Conservation (phyloP, 1,140 invertebrate species). For the Sycophila sp. region DNA sequence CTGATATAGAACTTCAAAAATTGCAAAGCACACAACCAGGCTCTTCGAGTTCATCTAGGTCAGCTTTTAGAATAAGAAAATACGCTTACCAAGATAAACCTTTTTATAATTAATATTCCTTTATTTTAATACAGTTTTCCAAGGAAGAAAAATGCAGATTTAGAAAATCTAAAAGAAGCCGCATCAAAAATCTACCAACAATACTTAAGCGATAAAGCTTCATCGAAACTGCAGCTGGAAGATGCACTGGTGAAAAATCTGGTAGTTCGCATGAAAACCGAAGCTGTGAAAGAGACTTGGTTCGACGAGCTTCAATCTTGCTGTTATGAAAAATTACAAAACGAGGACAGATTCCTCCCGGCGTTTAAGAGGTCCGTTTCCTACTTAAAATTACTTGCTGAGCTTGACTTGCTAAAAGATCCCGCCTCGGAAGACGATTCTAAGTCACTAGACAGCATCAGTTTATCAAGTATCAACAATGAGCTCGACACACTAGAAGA, state of each 20-base stretch:
- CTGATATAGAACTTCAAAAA: slow-evolving; percentile 70
- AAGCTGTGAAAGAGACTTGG: slow-evolving; percentile 75
- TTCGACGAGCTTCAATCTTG: slow-evolving; percentile 86
- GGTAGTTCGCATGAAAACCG: slow-evolving; percentile 73
- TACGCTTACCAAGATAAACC: too few relatives aligned
- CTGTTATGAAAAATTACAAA: slow-evolving; percentile 75
- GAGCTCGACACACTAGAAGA: slow-evolving; percentile 58
- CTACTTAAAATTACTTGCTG: slow-evolving; percentile 80
- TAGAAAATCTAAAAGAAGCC: slow-evolving; percentile 77
- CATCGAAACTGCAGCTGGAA: slow-evolving; percentile 74
- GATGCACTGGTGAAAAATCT: slow-evolving; percentile 74
- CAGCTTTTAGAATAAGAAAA: neutral
- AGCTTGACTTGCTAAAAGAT: slow-evolving; percentile 78
- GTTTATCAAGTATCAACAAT: slow-evolving; percentile 60
- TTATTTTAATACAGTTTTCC: slow-evolving; percentile 45
- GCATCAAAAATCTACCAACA: slow-evolving; percentile 85
- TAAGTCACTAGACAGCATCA: slow-evolving; percentile 67
- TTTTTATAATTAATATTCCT: neutral
- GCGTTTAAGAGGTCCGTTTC: slow-evolving; percentile 75
- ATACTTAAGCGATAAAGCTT: slow-evolving; percentile 81
- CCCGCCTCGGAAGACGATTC: slow-evolving; percentile 68
- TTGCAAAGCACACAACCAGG: slow-evolving; percentile 54
- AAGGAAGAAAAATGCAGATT: slow-evolving; percentile 55
- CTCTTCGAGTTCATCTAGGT: slow-evolving; percentile 4
- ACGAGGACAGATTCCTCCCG: slow-evolving; percentile 75